Base-by-base conservation (phyloP, 2,797 vertebrate species). In the Urocyon cinereoargenteus region DNA sequence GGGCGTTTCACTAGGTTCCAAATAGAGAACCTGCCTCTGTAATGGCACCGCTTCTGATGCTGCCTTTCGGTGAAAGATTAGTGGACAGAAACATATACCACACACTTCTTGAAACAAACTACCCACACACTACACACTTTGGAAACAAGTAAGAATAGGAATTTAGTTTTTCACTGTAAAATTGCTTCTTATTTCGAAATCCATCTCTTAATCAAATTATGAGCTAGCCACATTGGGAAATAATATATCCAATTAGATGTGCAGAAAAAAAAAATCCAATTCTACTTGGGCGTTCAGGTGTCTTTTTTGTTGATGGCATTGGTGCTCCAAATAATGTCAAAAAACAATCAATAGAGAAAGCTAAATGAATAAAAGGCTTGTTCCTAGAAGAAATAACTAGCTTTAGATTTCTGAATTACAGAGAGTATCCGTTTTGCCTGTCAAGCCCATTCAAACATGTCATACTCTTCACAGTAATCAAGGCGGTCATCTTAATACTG, bases 371-470 rank as follows among this genome's bases (percentile, higher is more conserved):
- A 93, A 97, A 94, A 90, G 77, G 21, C 28, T 61, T 87, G 96
- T 95, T 96, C 57, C 96, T 92, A 79, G 72, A 95, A 96, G 55
- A 97, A 95, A 97, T 96, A 91, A 78, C 89, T 90, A 93, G 68
- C 77, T 90, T 92, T 91, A 83, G 82, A 49, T 89, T 96, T 87
- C 89, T 94, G 90, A 96, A 98, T 91, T 97, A 92, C 51, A 89
- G 86, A 96, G 75, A 26, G 72, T 12, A 73, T 86, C 16, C 36
- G 81, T 84, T 94, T 94, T 83, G 90, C 91, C 89, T 79, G 78
- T 96, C 84, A 94, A 66, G 26, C 59, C 72, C 78, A 61, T 97
- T 98, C 75, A 96, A 26, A 97, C 40, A 68, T 96, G 91, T 88
- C 89, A 92, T 62, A 53, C 55, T 70, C 86, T 84, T 95, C 86